Evolutionary conservation across 2,113 vertebrate species (phyloP).

Genomic region (Ammodytes dubius): DNA sequence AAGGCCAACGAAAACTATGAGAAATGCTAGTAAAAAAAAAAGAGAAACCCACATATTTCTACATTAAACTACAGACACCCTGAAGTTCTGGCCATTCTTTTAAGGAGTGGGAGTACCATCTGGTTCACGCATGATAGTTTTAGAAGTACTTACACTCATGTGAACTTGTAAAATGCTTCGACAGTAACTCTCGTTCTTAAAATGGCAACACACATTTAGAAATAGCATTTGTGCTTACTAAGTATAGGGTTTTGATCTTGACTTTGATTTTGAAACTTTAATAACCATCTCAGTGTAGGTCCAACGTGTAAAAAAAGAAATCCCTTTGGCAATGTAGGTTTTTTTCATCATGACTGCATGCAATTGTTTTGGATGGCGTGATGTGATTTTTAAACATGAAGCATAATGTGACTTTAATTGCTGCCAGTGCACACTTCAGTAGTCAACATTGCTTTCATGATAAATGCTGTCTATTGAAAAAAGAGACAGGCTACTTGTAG

Average conservation of each 20-base stretch:
- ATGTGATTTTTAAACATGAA: not conserved
- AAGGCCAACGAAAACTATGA: not conserved
- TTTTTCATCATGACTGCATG: not conserved
- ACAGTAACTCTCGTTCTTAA: not conserved
- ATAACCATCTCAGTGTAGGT: too few relatives aligned
- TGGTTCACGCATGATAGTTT: slow-evolving; percentile 25
- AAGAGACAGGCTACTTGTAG: not conserved
- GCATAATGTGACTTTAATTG: not conserved
- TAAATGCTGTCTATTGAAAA: not conserved
- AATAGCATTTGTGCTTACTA: not conserved
- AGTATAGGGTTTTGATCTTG: not conserved
- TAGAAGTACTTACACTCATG: slow-evolving; percentile 1
- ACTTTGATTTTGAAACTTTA: not conserved
- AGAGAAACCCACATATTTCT: not conserved
- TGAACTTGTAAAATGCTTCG: slow-evolving; percentile 4
- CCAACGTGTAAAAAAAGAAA: not conserved
- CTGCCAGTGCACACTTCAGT: not conserved
- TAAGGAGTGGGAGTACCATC: slow-evolving; percentile 48
- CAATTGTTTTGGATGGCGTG: too few relatives aligned
- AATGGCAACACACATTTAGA: not conserved
- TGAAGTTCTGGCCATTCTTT: slow-evolving; percentile 4
- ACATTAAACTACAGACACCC: not conserved
- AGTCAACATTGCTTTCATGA: not conserved
- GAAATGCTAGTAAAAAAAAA: not conserved
- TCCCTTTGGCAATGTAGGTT: not conserved